Evolutionary conservation across 2,113 vertebrate genomes (phyloP).

Genomic region (Natator depressus): DNA sequence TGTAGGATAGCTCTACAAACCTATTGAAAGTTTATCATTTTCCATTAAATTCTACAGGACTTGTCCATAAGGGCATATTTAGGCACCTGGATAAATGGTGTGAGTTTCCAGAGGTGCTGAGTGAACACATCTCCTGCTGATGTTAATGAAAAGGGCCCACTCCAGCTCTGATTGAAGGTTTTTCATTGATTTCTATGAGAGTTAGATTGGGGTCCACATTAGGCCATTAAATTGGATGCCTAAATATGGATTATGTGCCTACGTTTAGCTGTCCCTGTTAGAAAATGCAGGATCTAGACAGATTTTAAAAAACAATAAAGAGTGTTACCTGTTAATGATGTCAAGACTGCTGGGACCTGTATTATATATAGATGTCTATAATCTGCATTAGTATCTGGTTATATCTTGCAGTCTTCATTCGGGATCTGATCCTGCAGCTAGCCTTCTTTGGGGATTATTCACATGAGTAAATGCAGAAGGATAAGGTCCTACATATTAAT

Average conservation of each 20-base stretch:
- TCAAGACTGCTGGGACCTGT: not conserved
- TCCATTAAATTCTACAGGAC: not conserved
- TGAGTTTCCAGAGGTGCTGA: not conserved
- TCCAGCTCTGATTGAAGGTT: not conserved
- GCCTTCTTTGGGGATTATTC: not conserved
- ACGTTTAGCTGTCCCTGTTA: not conserved
- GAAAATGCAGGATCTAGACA: not conserved
- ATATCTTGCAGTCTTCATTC: not conserved
- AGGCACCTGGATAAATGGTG: not conserved
- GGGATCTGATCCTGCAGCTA: not conserved
- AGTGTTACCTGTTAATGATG: not conserved
- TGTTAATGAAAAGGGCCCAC: not conserved
- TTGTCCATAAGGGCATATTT: fast-evolving
- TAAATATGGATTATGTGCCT: not conserved
- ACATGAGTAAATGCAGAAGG: not conserved
- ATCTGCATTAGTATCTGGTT: not conserved
- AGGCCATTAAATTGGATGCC: not conserved
- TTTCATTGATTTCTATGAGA: not conserved
- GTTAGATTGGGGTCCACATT: not conserved
- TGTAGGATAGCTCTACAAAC: not conserved
- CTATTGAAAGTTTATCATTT: not conserved
- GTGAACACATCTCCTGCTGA: not conserved
- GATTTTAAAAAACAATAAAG: not conserved
- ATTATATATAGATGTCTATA: not conserved
- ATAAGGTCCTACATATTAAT: not conserved